Evolutionary conservation across 2,888 invertebrate genomes (phyloP).

Genomic region (Melanostoma mellinum): DNA sequence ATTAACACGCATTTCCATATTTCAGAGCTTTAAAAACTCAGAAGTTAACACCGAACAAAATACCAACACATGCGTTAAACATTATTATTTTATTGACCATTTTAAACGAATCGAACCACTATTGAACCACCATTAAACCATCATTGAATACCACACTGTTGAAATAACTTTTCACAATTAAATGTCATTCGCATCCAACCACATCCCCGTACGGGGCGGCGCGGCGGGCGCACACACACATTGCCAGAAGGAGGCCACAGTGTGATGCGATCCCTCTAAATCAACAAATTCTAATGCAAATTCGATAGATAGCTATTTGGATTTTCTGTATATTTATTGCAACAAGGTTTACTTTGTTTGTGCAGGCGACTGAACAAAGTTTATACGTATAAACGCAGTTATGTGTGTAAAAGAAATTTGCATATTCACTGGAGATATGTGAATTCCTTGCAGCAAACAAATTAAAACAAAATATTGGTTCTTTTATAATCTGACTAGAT

Average conservation of each 20-base stretch:
- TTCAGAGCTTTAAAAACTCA: too few species aligned
- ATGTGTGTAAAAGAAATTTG: too few species aligned
- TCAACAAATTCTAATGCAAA: slow-evolving; percentile 32
- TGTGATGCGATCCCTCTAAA: neutral
- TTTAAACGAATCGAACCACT: slow-evolving; percentile 26
- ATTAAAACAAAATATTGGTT: too few species aligned
- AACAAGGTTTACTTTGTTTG: too few species aligned
- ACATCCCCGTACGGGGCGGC: neutral
- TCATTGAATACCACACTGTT: slow-evolving; percentile 16
- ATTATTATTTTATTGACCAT: slow-evolving; percentile 38
- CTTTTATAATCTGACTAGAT: too few species aligned
- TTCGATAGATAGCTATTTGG: slow-evolving; percentile 26
- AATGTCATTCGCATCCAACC: slow-evolving; percentile 13
- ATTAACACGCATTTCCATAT: too few species aligned
- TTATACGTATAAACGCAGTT: too few species aligned
- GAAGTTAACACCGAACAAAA: neutral
- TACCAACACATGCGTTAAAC: neutral
- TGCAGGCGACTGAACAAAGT: too few species aligned
- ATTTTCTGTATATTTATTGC: neutral
- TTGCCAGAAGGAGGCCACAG: slow-evolving; percentile 5
- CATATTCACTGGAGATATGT: too few species aligned
- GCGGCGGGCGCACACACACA: neutral
- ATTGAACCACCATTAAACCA: slow-evolving; percentile 15
- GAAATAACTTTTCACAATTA: slow-evolving; percentile 40
- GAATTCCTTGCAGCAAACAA: too few species aligned